A percentile compares a stretch with the other conserved stretches of the same genome.
Evolutionary conservation across 2,797 vertebrate genomes (phyloP).

Genomic region (Alauda arvensis): DNA sequence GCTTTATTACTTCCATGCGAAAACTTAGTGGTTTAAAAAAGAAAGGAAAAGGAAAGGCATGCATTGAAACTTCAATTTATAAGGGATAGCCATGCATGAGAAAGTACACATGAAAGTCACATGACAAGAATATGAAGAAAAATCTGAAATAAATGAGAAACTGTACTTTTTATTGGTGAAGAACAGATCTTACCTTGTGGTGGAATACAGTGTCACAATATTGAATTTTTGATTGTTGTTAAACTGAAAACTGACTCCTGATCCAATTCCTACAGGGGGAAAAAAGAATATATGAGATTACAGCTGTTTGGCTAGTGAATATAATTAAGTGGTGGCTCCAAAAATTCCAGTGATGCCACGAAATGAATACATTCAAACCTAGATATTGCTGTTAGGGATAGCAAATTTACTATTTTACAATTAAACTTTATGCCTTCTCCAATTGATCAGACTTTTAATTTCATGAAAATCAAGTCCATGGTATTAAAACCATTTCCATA

Average conservation of each 20-base stretch:
- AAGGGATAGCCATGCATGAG: not conserved
- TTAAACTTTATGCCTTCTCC: not conserved
- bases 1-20: not conserved
- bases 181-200: conserved; percentile 78
- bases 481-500: not conserved
- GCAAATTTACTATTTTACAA: not conserved
- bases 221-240: conserved; percentile 85
- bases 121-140: not conserved
- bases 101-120: not conserved
- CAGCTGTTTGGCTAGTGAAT: not conserved
- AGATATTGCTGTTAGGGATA: not conserved
- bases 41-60: not conserved
- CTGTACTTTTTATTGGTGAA: not conserved
- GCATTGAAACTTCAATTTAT: not conserved
- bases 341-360: not conserved
- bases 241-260: conserved; percentile 81
- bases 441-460: not conserved
- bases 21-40: not conserved
- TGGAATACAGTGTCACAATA: conserved; percentile 89
- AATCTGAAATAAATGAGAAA: not conserved
- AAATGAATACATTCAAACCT: not conserved
- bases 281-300: not conserved
- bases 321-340: not conserved
- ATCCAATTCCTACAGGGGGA: conserved; percentile 77
- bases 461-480: not conserved